Conservation (phyloP, 2,113 vertebrate genomes). For the Notarius quadriscutis region DNA sequence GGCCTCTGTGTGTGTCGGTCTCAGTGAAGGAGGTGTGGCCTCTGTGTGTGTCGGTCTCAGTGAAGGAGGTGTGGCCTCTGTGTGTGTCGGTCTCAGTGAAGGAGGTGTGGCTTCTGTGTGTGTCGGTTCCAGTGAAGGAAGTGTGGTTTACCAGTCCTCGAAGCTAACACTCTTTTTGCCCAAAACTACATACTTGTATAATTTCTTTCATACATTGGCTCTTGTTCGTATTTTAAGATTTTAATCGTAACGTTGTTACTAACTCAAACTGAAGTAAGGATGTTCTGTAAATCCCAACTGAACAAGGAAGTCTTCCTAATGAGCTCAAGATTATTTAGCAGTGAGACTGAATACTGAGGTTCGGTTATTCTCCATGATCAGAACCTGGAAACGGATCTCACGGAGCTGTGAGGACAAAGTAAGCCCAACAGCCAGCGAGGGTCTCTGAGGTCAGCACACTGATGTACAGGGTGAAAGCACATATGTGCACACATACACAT, state of each 20-base stretch:
- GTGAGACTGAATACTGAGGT: background rate
- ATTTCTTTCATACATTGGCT: background rate
- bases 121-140: background rate
- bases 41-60: background rate
- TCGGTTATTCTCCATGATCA: background rate
- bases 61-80: background rate
- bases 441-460: conserved; percentile 9
- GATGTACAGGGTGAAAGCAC: background rate
- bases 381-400: background rate
- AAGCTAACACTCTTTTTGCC: background rate
- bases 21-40: background rate
- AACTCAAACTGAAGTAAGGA: background rate
- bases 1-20: background rate
- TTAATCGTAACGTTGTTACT: background rate
- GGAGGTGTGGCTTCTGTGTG: background rate
- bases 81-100: too few species aligned
- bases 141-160: background rate
- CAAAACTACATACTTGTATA: background rate
- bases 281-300: background rate
- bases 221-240: background rate
- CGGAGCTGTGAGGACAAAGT: background rate
- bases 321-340: background rate
- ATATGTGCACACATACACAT: conserved; percentile 16
- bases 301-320: background rate
- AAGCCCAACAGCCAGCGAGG: background rate